Base-by-base conservation (phyloP, 2,888 invertebrate species). In the Tetrapedia diversipes region DNA sequence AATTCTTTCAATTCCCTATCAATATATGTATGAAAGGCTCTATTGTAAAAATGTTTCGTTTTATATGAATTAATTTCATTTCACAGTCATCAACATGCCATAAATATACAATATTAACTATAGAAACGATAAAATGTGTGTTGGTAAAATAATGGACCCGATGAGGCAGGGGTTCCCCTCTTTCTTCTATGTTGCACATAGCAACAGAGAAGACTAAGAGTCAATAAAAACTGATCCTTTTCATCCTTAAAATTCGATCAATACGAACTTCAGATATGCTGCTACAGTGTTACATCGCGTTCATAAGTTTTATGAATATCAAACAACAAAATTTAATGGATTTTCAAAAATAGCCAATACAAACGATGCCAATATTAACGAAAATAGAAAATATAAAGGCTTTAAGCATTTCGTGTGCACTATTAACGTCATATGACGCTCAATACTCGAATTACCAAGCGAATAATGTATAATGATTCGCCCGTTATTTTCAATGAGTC, bases 261-360 rank as follows among this genome's bases (percentile, higher is more conserved):
- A 81, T 79, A 79, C 76, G 32, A 76, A 71, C 56, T 57, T 65
- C n/a, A n/a, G n/a, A n/a, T n/a, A n/a, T n/a, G n/a, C n/a, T n/a
- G n/a, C n/a, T n/a, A n/a, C n/a, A n/a, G n/a, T n/a, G n/a, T n/a
- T n/a, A n/a, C n/a, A n/a, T 24, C 34, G 3, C 3, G 4, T 7
- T 19, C 2, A n/a, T n/a, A n/a, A n/a, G n/a, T n/a, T n/a, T n/a
- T n/a, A n/a, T n/a, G n/a, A n/a, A n/a, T n/a, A n/a, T n/a, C n/a
- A n/a, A n/a, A n/a, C n/a, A n/a, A n/a, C n/a, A n/a, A n/a, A n/a
- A n/a, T n/a, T n/a, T n/a, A n/a, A n/a, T n/a, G n/a, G n/a, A n/a
- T n/a, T n/a, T n/a, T n/a, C n/a, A n/a, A n/a, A n/a, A n/a, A n/a
- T n/a, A n/a, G n/a, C n/a, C n/a, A n/a, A n/a, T n/a, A n/a, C n/a